phyloP scores from a whole-genome alignment of 2,113 vertebrate species.

The Rhombomys opimus region DNA sequence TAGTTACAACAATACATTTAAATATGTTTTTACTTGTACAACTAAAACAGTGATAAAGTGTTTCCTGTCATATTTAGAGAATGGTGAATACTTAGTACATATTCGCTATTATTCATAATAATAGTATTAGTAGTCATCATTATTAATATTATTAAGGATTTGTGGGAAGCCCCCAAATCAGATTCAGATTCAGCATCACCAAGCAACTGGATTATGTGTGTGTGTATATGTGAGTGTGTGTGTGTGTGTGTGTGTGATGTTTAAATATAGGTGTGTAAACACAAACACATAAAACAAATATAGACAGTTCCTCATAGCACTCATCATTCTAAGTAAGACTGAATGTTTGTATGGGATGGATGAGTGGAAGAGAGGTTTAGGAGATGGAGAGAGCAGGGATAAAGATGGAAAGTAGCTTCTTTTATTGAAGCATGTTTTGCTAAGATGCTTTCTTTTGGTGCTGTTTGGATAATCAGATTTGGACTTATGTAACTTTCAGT shows the following conservation, averaged over 20 bases:
- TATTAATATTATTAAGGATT: conserved; percentile 8
- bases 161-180: neutral
- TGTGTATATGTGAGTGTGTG: neutral
- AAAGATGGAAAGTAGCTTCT: neutral
- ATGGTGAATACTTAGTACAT: neutral
- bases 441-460: conserved; percentile 4
- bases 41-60: neutral
- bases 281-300: neutral
- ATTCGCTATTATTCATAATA: conserved; percentile 8
- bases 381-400: neutral
- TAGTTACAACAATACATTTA: neutral
- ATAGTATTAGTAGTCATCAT: neutral
- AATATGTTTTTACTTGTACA: conserved; percentile 31
- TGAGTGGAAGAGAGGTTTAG: too few species aligned
- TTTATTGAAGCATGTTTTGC: conserved; percentile 15
- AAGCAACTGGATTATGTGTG: neutral
- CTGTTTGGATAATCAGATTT: conserved; percentile 43
- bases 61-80: neutral
- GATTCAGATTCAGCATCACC: neutral
- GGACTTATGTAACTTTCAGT: conserved; percentile 16
- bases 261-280: neutral
- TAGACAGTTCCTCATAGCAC: neutral
- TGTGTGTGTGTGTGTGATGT: neutral
- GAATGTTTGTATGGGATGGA: neutral
- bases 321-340: neutral